These are phyloP conservation scores for Lordiphosa clarofinis DNA, from an alignment of 1,140 invertebrate species.

Conservation along the genomic window DNA sequence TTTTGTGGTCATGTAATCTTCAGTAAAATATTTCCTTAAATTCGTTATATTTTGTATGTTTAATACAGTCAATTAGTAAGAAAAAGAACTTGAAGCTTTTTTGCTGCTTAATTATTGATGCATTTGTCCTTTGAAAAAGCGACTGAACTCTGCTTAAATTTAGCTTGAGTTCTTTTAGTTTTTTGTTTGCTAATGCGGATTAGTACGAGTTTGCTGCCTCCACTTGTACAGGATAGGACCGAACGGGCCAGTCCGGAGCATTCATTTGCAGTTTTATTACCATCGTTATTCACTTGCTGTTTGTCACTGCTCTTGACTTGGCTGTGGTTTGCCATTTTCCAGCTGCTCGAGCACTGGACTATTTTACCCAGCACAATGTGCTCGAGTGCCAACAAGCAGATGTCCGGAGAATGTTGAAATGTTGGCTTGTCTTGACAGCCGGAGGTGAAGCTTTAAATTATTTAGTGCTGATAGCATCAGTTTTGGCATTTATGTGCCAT, in stretches of 20 bases:
- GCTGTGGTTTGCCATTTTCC: slow-evolving; percentile 31
- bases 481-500: slow-evolving; percentile 13
- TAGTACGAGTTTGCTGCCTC: too few species aligned
- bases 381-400: slow-evolving; percentile 9
- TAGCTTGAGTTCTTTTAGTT: too few species aligned
- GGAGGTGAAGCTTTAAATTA: slow-evolving; percentile 26
- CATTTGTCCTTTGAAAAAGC: too few species aligned
- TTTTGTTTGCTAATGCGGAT: slow-evolving; percentile 16
- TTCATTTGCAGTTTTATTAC: slow-evolving; percentile 56
- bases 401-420: slow-evolving; percentile 8
- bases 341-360: slow-evolving; percentile 28
- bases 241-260: not conserved
- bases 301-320: slow-evolving; percentile 21
- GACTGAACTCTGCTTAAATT: too few species aligned
- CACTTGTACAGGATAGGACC: too few species aligned
- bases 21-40: too few species aligned
- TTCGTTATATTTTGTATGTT: too few species aligned
- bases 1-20: too few species aligned
- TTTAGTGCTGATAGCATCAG: slow-evolving; percentile 22
- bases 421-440: slow-evolving; percentile 8
- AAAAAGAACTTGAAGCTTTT: too few species aligned
- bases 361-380: slow-evolving; percentile 21
- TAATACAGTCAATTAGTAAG: too few species aligned
- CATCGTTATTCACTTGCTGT: slow-evolving; percentile 56
- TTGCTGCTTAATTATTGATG: too few species aligned